A percentile compares a stretch with the other conserved stretches of the same genome.
Evolutionary conservation across 2,113 vertebrate genomes (phyloP).

Genomic region (Syngnathus scovelli): DNA sequence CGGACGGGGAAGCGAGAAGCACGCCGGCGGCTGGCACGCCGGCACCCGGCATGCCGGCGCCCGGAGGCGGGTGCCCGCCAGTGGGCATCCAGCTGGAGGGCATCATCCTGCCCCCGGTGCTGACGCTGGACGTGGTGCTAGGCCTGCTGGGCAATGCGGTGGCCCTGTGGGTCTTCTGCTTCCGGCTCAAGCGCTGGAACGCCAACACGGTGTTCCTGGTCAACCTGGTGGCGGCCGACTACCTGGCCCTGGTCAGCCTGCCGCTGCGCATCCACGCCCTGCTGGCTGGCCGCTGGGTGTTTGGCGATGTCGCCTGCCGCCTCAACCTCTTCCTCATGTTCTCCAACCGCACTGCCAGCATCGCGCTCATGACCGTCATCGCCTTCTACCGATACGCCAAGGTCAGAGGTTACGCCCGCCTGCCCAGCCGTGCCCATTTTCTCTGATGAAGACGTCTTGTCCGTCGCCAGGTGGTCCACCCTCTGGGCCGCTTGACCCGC

Average conservation of each 20-base stretch:
- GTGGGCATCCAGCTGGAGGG: constrained; percentile 59
- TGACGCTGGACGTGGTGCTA: constrained; percentile 63
- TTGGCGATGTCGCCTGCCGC: constrained; percentile 52
- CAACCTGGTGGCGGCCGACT: constrained; percentile 69
- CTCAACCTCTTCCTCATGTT: constrained; percentile 70
- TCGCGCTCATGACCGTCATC: constrained; percentile 66
- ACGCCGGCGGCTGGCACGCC: not conserved
- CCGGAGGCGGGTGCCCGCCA: constrained; percentile 39
- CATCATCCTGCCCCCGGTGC: constrained; percentile 53
- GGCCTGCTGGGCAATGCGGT: constrained; percentile 63
- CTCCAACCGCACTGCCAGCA: constrained; percentile 69
- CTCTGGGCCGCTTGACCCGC: constrained; percentile 59
- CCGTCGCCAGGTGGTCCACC: constrained; percentile 57
- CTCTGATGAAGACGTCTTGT: not conserved
- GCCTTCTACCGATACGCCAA: constrained; percentile 73
- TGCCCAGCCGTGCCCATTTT: no score
- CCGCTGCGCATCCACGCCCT: constrained; percentile 67
- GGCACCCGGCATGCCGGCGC: not conserved
- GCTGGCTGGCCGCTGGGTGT: constrained; percentile 63
- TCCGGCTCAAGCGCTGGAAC: constrained; percentile 62
- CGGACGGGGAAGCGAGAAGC: not conserved
- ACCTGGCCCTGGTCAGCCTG: constrained; percentile 64
- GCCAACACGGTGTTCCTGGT: constrained; percentile 65
- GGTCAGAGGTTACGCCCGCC: constrained; percentile 27
- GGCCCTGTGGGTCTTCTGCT: constrained; percentile 72